phyloP scores from a whole-genome alignment of 2,797 vertebrate genomes.

The Xiphophorus birchmanni region DNA sequence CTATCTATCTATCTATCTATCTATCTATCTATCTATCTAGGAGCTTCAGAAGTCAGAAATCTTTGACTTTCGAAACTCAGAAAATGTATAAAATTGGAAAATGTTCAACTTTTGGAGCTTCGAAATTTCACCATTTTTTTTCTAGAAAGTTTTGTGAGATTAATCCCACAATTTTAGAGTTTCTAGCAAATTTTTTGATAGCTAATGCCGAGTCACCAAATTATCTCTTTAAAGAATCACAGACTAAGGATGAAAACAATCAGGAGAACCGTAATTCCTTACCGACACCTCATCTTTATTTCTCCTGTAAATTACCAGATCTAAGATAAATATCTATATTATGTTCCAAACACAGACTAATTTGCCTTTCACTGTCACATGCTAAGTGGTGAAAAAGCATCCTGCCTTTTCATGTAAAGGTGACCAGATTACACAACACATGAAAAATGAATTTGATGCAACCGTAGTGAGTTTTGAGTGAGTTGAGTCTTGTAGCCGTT shows the following conservation, averaged over 20 bases:
- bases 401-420: neutral
- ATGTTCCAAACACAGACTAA: constrained; percentile 27
- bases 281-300: constrained; percentile 24
- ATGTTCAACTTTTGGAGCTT: neutral
- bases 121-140: too few relatives aligned
- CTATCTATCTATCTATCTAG: too few relatives aligned
- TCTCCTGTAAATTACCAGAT: constrained; percentile 21
- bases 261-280: constrained; percentile 32
- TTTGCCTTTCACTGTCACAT: constrained; percentile 49
- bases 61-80: too few relatives aligned
- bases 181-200: too few relatives aligned
- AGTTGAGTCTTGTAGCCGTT: neutral
- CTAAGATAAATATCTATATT: constrained; percentile 36
- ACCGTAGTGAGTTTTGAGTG: too few relatives aligned
- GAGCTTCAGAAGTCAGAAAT: too few relatives aligned
- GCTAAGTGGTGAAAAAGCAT: constrained; percentile 15
- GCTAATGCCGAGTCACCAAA: too few relatives aligned
- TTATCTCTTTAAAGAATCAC: neutral
- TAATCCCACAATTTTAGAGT: too few relatives aligned
- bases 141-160: too few relatives aligned
- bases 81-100: too few relatives aligned
- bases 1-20: too few relatives aligned
- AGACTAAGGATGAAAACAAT: neutral
- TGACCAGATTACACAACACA: neutral
- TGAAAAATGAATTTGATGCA: too few relatives aligned